Base-by-base conservation (phyloP, 1,140 invertebrate genomes). In the Philaenus spumarius region DNA sequence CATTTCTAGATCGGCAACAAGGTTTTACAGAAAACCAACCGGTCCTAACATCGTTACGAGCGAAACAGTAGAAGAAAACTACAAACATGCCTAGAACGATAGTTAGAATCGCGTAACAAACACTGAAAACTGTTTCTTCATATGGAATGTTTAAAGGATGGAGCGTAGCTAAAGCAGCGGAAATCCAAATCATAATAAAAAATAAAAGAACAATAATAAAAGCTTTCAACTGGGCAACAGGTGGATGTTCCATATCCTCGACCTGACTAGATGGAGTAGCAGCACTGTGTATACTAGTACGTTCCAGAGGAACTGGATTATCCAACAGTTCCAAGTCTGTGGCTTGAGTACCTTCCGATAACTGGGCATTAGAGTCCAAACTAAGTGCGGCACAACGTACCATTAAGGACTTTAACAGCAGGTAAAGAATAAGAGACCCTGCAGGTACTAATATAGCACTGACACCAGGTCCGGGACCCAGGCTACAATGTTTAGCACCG, bases 21-120 rank as follows among this genome's bases (percentile, higher is more conserved):
- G 60, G 62, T 40, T 65, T 65, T 80, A 85, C 60, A 80, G 83
- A 46, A 73, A 63, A 60, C 88, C 88, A 91, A 17, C 86, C 83
- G 0, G 78, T 77, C 50, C 89, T 76, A 0, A 93, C 87, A 71
- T 95, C 92, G 60, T 82, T 88, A 20, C 92, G 74, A 0, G 87
- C 86, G 34, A 93, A 79, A 50, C 89, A 90, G 68, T 92, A 93
- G 71, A 92, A 95, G 43, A 91, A 81, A 11, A 94, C 69, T 22
- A 92, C 83, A 68, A 94, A 95, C n/a, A 86, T 75, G 0, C 88
- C 90, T 46, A 94, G 73, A 12, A 83, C 73, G 22, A 81, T 80
- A 0, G 84, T 79, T 23, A 84, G 84, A 7, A 87, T 69, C 0
- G 84, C 84, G 66, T 90, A 95, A 11, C 85, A 65, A 50, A 89